Base-by-base conservation (phyloP, 2,888 invertebrate species). In the Dexiosoma caninum region DNA sequence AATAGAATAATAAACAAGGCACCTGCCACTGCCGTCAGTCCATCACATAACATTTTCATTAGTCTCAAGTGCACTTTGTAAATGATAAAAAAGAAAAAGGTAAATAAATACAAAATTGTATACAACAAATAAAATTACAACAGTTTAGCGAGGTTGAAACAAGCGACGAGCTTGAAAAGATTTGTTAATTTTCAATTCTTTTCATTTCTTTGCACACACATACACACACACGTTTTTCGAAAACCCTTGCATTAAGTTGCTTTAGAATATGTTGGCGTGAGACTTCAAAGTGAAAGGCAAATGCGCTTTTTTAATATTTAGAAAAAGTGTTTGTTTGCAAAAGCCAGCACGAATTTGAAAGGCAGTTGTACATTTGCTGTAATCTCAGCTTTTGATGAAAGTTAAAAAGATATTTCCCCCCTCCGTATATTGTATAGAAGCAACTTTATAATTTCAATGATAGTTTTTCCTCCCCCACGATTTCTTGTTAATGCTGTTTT, bases 51-150 rank as follows among this genome's bases (percentile, higher is more conserved):
- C 16, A 5, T 64, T 74, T 57, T 55, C 72, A 64, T 74, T 74
- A 74, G 72, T 53, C 72, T 51, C 55, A 74, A 74, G 55, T 74
- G 55, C 72, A 64, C 55, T 74, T 64, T 74, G 44, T 57, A 30
- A 35, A 27, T 30, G 23, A 46, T 5, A 46, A 2, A 44, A 10
- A 19, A 16, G 8, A 16, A 44, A 12, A 21, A 3, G 12, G 46
- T 8, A 46, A 23, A 5, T 21, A 12, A 21, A 5, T 19, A 10
- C 10, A 2, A 46, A 23, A 12, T 12, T 21, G 19, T 9, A 46
- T 12, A 46, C n/a, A n/a, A n/a, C n/a, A n/a, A n/a, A 46, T 5
- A 46, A 44, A 42, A 21, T 46, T 21, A 8, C 46, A 46, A 23
- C 21, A 46, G 23, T 21, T 46, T 46, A 19, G 7, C 19, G 42